Evolutionary conservation across 2,113 vertebrate species (phyloP).

Genomic region (Paramisgurnus dabryanus): DNA sequence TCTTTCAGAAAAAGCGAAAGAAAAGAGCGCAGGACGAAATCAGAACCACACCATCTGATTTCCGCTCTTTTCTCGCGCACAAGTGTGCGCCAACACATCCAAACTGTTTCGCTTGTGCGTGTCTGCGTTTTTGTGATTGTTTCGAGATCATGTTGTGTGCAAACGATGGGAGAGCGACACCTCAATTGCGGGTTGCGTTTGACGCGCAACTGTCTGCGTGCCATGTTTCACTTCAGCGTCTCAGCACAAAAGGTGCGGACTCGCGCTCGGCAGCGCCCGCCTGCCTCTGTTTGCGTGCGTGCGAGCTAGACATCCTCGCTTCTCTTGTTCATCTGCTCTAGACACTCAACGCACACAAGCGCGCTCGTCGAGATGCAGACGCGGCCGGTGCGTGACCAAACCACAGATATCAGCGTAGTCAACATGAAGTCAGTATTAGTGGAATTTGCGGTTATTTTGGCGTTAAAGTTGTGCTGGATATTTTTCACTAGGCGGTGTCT

Average conservation of each 20-base stretch:
- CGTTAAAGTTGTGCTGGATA: conserved; percentile 50
- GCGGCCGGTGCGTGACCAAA: not conserved
- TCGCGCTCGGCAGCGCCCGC: conserved; percentile 45
- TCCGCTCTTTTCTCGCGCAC: conserved; percentile 31
- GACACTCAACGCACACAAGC: conserved; percentile 35
- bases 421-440: not conserved
- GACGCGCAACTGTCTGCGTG: conserved; percentile 52
- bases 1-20: conserved; percentile 31
- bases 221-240: conserved; percentile 48
- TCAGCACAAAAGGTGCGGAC: conserved; percentile 66
- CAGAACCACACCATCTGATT: conserved; percentile 23
- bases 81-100: conserved; percentile 21
- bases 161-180: conserved; percentile 31
- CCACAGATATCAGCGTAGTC: not conserved
- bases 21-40: not conserved
- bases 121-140: conserved; percentile 24
- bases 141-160: conserved; percentile 34
- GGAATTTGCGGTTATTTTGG: not conserved
- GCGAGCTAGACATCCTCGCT: conserved; percentile 35
- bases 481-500: conserved; percentile 64
- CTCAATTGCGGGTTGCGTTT: not conserved
- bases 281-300: not conserved
- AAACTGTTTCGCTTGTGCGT: conserved; percentile 13
- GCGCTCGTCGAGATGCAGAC: conserved; percentile 3
- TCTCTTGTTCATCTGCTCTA: conserved; percentile 37